Base-by-base conservation (phyloP, 1,140 invertebrate species). In the Drosophila gunungcola region DNA sequence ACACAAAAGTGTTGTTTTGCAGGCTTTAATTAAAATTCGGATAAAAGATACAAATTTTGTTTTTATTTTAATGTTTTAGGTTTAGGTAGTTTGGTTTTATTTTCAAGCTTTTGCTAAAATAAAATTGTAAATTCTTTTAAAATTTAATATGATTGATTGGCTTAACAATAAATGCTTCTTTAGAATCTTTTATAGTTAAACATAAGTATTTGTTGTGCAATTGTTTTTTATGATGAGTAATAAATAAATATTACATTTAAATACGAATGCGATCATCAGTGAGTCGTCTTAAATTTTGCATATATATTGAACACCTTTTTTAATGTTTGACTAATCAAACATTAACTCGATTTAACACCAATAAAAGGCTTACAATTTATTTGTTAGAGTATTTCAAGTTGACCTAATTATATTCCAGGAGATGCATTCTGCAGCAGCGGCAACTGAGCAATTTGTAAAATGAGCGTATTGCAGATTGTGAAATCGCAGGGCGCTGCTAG, bases 361-460 rank as follows among this genome's bases (percentile, higher is more conserved):
- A 21, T 69, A 48, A n/a, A 41, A 10, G 49, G 49, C 13, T 48
- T 34, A 45, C 45, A 64, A 72, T 61, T 69, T 52, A 55, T 51
- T 73, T 52, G 45, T 49, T 51, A 78, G 80, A 32, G 74, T 78
- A 82, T 83, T 70, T 39, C n/a, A 53, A 43, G 58, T 43, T 45
- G 63, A 61, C 70, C 55, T 67, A 58, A 70, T 49, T 43, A n/a
- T 25, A 57, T 45, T 62, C 41, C 51, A 38, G 41, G 69, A 69
- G 67, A 69, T 48, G 65, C 64, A 53, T 54, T 68, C 58, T 77
- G 72, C 67, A 70, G 60, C 43, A 57, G 54, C 29, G 58, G 69
- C 79, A 51, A 55, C 77, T 54, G 43, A 81, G 57, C 49, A 81
- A 86, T 67, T 86, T 74, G 73, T 64, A 49, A 80, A 81, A 62